phyloP scores from a whole-genome alignment of 2,797 vertebrate genomes.

The Gobio occitaniae region DNA sequence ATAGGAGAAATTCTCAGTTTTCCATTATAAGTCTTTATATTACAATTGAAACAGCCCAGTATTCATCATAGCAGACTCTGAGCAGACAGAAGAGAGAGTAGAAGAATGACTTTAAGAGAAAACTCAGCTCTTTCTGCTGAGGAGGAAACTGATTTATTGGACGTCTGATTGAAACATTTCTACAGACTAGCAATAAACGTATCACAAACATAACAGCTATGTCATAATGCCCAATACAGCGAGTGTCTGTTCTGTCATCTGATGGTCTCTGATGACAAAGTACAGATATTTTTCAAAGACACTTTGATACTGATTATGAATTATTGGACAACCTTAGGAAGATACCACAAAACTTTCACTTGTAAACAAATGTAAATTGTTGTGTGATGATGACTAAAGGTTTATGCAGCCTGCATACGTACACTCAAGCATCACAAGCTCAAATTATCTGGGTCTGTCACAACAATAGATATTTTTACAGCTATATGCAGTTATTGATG shows the following conservation, averaged over 20 bases:
- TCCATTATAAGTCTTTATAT: constrained; percentile 4
- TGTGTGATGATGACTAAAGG: not conserved
- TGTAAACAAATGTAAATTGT: not conserved
- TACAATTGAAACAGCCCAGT: not conserved
- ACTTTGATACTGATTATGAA: constrained; percentile 21
- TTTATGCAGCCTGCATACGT: not conserved
- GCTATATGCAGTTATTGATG: not conserved
- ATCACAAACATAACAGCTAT: constrained; percentile 43
- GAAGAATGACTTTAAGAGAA: constrained; percentile 19
- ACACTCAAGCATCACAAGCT: not conserved
- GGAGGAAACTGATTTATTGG: constrained; percentile 43
- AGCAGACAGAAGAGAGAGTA: not conserved
- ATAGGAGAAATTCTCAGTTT: not conserved
- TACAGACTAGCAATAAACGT: constrained; percentile 36
- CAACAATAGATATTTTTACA: not conserved
- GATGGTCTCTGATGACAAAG: constrained; percentile 33
- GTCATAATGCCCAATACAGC: constrained; percentile 43
- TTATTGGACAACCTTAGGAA: not conserved
- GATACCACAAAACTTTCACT: not conserved
- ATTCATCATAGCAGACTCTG: not conserved
- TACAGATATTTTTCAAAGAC: constrained; percentile 29
- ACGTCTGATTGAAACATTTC: constrained; percentile 49
- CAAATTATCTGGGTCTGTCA: not conserved
- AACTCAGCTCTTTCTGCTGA: constrained; percentile 8
- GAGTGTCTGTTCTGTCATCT: constrained; percentile 46